These are phyloP conservation scores for Mantis religiosa DNA, from an alignment of 2,888 invertebrate genomes.

Conservation along the genomic window DNA sequence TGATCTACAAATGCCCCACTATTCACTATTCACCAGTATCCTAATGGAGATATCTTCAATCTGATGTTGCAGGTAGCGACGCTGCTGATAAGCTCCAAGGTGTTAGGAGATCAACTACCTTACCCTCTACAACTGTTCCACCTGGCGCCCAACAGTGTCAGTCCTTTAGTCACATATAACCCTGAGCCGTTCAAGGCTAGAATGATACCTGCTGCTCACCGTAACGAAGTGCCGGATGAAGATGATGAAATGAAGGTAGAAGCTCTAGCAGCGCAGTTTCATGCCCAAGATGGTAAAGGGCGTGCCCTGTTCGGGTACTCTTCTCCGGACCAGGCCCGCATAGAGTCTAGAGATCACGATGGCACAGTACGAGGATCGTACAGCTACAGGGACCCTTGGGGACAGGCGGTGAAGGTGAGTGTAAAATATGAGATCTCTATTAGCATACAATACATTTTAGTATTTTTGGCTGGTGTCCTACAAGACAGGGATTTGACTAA, in stretches of 20 bases:
- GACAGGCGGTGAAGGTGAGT: constrained; percentile 56
- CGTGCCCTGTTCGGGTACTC: constrained; percentile 69
- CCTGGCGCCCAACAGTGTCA: constrained; percentile 17
- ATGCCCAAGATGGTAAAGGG: constrained; percentile 62
- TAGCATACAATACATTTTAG: too few relatives aligned
- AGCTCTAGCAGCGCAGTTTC: constrained; percentile 44
- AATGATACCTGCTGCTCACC: not conserved
- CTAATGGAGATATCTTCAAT: too few relatives aligned
- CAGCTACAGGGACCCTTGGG: constrained; percentile 59
- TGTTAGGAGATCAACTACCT: constrained; percentile 4
- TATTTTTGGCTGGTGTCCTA: too few relatives aligned
- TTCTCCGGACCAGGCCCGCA: constrained; percentile 68
- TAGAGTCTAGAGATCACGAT: constrained; percentile 62
- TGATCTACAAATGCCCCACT: too few relatives aligned
- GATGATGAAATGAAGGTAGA: not conserved
- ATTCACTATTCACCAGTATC: too few relatives aligned
- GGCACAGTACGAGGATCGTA: constrained; percentile 70
- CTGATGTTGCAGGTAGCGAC: not conserved
- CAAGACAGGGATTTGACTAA: too few relatives aligned
- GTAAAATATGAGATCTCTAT: not conserved
- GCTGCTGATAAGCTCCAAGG: not conserved
- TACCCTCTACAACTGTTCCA: constrained; percentile 18
- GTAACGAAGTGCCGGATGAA: not conserved
- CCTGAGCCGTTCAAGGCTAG: not conserved
- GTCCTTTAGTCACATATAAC: not conserved